Evolutionary conservation across 2,888 invertebrate genomes (phyloP).

Genomic region (Adelognathus sp.): DNA sequence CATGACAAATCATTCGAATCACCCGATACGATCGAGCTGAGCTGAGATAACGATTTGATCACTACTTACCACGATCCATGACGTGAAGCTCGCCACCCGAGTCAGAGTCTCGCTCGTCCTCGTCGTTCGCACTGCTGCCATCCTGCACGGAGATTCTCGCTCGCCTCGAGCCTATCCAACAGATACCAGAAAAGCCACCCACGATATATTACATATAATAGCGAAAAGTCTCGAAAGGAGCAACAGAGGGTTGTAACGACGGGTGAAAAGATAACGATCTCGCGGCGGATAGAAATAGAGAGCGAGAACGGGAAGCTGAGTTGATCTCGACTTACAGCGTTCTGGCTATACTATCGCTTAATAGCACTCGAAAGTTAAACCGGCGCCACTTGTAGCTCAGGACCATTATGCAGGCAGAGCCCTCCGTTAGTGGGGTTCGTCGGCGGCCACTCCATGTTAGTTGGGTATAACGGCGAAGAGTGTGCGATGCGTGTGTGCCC

Average conservation of each 20-base stretch:
- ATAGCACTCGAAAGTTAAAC: conserved; percentile 74
- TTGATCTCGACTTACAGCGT: conserved; percentile 59
- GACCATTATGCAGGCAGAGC: conserved; percentile 64
- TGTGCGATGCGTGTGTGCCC: conserved; percentile 20
- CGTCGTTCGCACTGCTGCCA: conserved; percentile 80
- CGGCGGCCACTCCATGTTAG: conserved; percentile 49
- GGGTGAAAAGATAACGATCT: background rate
- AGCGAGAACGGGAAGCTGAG: conserved; percentile 32
- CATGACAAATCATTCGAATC: too few relatives aligned
- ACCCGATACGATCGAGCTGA: too few relatives aligned
- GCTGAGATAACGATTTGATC: background rate
- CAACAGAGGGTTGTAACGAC: background rate
- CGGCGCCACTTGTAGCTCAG: conserved; percentile 73
- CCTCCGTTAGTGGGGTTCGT: conserved; percentile 52
- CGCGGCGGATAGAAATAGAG: conserved; percentile 1
- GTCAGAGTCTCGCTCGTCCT: conserved; percentile 80
- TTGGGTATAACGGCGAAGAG: background rate
- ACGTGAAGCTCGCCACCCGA: conserved; percentile 72
- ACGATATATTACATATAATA: too few relatives aligned
- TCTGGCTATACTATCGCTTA: conserved; percentile 65
- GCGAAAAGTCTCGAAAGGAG: background rate
- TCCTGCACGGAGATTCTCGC: conserved; percentile 81
- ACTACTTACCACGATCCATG: conserved; percentile 60
- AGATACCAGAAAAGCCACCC: conserved; percentile 52
- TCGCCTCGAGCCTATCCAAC: conserved; percentile 80